Evolutionary conservation across 2,113 vertebrate species (phyloP).

Genomic region (Cyprinodon variegatus): DNA sequence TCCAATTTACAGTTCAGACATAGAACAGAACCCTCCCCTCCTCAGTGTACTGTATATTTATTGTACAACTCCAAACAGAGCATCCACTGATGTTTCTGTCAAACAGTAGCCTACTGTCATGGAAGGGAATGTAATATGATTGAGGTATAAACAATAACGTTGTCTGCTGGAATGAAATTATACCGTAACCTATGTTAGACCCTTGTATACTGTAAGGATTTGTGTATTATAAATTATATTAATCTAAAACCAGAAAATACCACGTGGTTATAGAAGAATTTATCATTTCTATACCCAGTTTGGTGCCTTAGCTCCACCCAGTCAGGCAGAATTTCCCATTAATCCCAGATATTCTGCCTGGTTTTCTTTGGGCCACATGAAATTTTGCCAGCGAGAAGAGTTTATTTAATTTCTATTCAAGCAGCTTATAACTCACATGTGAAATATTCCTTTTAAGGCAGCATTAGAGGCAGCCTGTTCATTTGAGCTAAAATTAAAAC

Average conservation of each 20-base stretch:
- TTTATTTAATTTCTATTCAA: slow-evolving; percentile 30
- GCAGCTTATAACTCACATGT: slow-evolving; percentile 36
- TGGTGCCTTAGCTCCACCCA: slow-evolving; percentile 52
- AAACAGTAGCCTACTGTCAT: slow-evolving; percentile 59
- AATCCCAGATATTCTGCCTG: slow-evolving; percentile 1
- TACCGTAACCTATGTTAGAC: slow-evolving; percentile 62
- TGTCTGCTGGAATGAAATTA: slow-evolving; percentile 62
- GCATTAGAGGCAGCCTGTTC: slow-evolving; percentile 32
- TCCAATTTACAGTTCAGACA: slow-evolving; percentile 49
- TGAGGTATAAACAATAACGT: slow-evolving; percentile 44
- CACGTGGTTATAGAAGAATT: background rate
- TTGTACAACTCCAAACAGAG: slow-evolving; percentile 68
- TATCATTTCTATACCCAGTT: slow-evolving; percentile 9
- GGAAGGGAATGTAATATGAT: slow-evolving; percentile 65
- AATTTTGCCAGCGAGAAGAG: slow-evolving; percentile 31
- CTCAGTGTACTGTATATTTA: slow-evolving; percentile 78
- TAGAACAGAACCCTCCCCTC: slow-evolving; percentile 37
- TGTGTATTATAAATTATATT: slow-evolving; percentile 54
- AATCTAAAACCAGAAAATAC: background rate
- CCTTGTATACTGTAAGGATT: slow-evolving; percentile 56
- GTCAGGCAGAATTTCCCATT: slow-evolving; percentile 12
- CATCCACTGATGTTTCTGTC: slow-evolving; percentile 44
- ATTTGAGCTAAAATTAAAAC: background rate
- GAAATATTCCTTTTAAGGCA: slow-evolving; percentile 66
- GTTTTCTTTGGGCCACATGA: slow-evolving; percentile 38